Evolutionary conservation across 2,113 vertebrate species (phyloP).

Genomic region (Hippocampus comes): DNA sequence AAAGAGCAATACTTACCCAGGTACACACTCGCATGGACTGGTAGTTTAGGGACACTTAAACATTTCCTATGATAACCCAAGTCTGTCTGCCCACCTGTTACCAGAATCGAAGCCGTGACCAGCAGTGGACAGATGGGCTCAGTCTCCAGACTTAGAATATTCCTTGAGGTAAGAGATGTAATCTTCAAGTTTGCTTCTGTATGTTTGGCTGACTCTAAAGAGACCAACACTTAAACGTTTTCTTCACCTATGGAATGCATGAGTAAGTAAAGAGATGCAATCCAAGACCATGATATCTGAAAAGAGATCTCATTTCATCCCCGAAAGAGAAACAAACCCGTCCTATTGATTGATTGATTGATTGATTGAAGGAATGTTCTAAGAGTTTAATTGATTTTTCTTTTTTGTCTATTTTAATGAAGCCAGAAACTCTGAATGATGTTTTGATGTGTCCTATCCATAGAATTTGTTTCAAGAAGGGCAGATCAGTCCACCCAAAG

Average conservation of each 20-base stretch:
- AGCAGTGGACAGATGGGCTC: slow-evolving; percentile 60
- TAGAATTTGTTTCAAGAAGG: slow-evolving; percentile 63
- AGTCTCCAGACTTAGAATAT: slow-evolving; percentile 57
- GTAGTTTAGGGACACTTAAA: accelerated
- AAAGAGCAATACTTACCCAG: slow-evolving; percentile 59
- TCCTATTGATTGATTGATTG: too few species aligned
- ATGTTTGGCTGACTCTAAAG: too few species aligned
- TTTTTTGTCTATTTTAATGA: too few species aligned
- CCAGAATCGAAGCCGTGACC: slow-evolving; percentile 58
- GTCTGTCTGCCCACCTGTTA: background rate
- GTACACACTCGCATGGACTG: slow-evolving; percentile 16
- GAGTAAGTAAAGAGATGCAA: too few species aligned
- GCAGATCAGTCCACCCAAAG: slow-evolving; percentile 81
- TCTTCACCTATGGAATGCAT: too few species aligned
- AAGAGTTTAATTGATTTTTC: too few species aligned
- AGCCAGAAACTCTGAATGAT: background rate
- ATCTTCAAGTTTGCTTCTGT: background rate
- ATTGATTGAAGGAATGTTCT: too few species aligned
- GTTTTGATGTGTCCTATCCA: background rate
- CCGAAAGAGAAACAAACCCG: background rate
- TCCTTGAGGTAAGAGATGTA: slow-evolving; percentile 46
- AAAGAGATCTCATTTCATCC: background rate
- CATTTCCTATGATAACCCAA: background rate
- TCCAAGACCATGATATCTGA: background rate
- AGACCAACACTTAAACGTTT: too few species aligned